Evolutionary conservation across 2,113 vertebrate species (phyloP), one percentile per base, ranked within the genome.

Genomic region (Proterorhinus semilunaris): DNA sequence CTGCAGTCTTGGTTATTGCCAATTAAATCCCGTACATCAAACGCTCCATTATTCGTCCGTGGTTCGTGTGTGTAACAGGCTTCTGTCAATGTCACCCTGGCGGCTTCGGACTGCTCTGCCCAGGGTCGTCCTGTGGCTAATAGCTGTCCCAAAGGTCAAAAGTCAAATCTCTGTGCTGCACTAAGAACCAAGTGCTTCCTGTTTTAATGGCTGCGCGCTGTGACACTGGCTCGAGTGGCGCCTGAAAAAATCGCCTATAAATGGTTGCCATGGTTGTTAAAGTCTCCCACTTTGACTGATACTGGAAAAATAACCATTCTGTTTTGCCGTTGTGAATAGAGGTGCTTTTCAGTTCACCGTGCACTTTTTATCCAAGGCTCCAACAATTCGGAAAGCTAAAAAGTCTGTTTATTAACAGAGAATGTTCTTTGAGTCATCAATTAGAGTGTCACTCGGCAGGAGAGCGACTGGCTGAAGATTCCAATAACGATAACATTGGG

Each of bases 71-170:
- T 15, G 45, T 46, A 64, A 27, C 62, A 79, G 67, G 1, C 10
- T 78, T 79, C 48, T 76, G 64, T 83, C 75, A 72, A 51, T 76
- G 74, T 21, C 74, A 85, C 74, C 74, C 53, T 64, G 66, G 4
- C 66, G 65, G 55, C 66, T 76, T 75, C 13, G 51, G 21, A 55
- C 43, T 62, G 79, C 72, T 43, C 2, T 44, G 63, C 74, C 68
- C 10, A 16, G 70, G 76, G 80, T 84, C 36, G 10, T 72, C 62
- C 80, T 78, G 8, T 0, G 17, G 73, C 47, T 83, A 86, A 87
- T 79, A 78, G 69, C 65, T 0, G 72, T 79, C 67, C 55, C 15
- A 76, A 43, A 82, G 86, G 85, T 87, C 88, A 78, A 51, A 70
- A 62, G 74, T 87, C 74, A 72, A 44, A 81, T 67, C 63, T 62